These are phyloP conservation scores for Anoplolepis gracilipes DNA, from an alignment of 1,140 invertebrate genomes.

Conservation along the genomic window DNA sequence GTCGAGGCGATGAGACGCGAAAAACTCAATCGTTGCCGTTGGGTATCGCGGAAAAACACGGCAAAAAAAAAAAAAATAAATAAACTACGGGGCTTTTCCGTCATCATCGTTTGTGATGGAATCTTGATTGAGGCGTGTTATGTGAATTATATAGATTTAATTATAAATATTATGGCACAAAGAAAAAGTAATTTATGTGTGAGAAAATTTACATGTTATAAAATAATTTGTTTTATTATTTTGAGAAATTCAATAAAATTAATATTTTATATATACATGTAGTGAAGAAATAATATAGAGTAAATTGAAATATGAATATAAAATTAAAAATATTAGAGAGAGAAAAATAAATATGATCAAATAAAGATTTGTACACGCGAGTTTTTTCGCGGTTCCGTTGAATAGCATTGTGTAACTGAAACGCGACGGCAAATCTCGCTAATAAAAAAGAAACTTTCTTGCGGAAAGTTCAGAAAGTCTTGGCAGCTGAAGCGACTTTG, in stretches of 20 bases:
- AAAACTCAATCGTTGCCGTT: conserved; percentile 8
- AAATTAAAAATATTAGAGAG: not conserved
- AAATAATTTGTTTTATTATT: too few relatives aligned
- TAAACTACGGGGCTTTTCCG: not conserved
- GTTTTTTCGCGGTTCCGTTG: not conserved
- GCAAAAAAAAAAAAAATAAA: too few relatives aligned
- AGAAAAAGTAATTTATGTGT: not conserved
- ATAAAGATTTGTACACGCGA: not conserved
- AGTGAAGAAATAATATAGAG: too few relatives aligned
- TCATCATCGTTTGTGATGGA: conserved; percentile 7
- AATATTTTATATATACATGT: not conserved
- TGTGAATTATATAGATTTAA: not conserved
- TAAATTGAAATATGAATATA: too few relatives aligned
- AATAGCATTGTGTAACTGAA: not conserved
- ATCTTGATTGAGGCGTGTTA: not conserved
- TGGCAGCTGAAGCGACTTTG: conserved; percentile 50
- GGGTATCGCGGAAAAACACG: not conserved
- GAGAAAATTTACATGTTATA: not conserved
- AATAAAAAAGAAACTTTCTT: conserved; percentile 32
- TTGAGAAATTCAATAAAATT: not conserved
- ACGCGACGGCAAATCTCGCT: not conserved
- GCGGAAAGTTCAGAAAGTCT: conserved; percentile 30
- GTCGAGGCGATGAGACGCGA: conserved; percentile 2
- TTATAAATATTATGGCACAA: not conserved
- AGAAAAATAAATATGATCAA: not conserved